These are phyloP conservation scores for Nomia melanderi DNA, from an alignment of 1,140 invertebrate genomes.

Conservation along the genomic window DNA sequence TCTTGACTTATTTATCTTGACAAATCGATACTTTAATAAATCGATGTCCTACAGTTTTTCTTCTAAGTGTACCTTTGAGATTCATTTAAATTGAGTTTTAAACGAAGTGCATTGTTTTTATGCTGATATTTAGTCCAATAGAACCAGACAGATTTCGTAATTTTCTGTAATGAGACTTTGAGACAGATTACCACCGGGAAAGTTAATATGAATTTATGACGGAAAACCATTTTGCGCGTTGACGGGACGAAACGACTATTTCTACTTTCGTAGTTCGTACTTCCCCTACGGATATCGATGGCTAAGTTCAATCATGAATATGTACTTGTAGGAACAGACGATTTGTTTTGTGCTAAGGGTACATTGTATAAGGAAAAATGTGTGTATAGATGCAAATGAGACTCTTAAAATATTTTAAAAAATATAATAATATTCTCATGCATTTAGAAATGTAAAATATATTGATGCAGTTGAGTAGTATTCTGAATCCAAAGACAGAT, in stretches of 20 bases:
- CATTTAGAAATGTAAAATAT: too few relatives aligned
- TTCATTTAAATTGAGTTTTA: neutral
- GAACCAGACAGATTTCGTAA: neutral
- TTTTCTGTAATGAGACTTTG: neutral
- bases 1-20: too few relatives aligned
- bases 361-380: too few relatives aligned
- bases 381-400: too few relatives aligned
- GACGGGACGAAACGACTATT: neutral
- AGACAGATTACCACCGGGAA: neutral
- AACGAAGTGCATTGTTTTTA: too few relatives aligned
- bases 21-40: too few relatives aligned
- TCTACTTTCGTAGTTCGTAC: neutral
- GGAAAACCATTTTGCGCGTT: neutral
- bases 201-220: neutral
- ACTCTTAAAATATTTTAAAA: too few relatives aligned
- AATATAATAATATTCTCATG: too few relatives aligned
- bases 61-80: neutral
- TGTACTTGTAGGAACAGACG: neutral
- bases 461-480: too few relatives aligned
- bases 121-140: neutral
- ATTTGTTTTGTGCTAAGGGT: too few relatives aligned
- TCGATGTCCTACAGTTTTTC: neutral
- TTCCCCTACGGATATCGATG: neutral
- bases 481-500: too few relatives aligned
- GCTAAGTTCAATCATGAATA: neutral